These are phyloP conservation scores for Boloria euphrosyne DNA, from an alignment of 2,888 invertebrate species.

Conservation along the genomic window DNA sequence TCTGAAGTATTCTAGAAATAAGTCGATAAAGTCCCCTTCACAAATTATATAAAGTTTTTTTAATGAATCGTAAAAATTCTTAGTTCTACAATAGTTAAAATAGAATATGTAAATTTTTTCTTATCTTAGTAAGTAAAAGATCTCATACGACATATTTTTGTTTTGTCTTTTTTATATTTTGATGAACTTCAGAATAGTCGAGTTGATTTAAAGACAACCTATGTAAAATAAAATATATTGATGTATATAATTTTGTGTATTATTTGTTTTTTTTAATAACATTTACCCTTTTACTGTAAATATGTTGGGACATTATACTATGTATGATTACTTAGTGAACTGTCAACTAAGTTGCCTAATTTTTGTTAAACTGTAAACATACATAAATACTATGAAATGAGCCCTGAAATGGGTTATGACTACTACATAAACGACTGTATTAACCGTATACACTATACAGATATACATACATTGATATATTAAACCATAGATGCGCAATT, in stretches of 20 bases:
- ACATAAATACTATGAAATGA: too few species aligned
- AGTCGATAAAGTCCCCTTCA: slow-evolving; percentile 31
- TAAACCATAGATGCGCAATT: too few species aligned
- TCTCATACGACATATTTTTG: slow-evolving; percentile 82
- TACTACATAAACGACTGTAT: too few species aligned
- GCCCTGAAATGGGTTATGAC: too few species aligned
- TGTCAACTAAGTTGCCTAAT: too few species aligned
- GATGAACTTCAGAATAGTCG: slow-evolving; percentile 80
- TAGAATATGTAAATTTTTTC: slow-evolving; percentile 77
- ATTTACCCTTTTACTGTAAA: neutral
- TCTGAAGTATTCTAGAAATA: neutral
- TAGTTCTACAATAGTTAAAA: slow-evolving; percentile 77
- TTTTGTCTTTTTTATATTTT: slow-evolving; percentile 83
- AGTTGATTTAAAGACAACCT: slow-evolving; percentile 82
- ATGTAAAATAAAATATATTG: slow-evolving; percentile 83
- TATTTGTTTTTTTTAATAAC: slow-evolving; percentile 44
- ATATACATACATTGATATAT: too few species aligned
- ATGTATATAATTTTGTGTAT: slow-evolving; percentile 76
- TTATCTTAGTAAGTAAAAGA: slow-evolving; percentile 82
- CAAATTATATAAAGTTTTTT: slow-evolving; percentile 51
- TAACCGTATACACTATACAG: too few species aligned
- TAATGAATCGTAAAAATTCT: slow-evolving; percentile 74
- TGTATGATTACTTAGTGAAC: too few species aligned
- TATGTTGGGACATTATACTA: too few species aligned
- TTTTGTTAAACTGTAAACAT: too few species aligned